Conservation (phyloP, 2,888 invertebrate species). For the Ornithoptera priamus region DNA sequence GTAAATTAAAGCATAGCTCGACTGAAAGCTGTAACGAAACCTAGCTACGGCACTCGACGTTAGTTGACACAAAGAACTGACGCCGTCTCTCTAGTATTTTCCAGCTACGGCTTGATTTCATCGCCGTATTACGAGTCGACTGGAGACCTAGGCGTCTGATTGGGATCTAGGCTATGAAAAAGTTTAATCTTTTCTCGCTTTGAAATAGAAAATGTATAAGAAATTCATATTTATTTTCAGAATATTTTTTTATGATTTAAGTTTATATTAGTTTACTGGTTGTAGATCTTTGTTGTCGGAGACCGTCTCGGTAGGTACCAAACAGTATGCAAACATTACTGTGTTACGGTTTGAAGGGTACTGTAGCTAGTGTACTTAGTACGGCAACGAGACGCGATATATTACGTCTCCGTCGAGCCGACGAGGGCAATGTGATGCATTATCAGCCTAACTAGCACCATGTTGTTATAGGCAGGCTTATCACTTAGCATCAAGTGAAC, state of each 20-base stretch:
- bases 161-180: slow-evolving; percentile 1
- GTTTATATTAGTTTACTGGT: background rate
- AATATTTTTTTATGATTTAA: background rate
- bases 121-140: slow-evolving; percentile 17
- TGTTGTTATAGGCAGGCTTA: too few relatives aligned
- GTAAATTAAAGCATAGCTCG: slow-evolving; percentile 28
- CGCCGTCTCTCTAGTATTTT: slow-evolving; percentile 1
- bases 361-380: too few relatives aligned
- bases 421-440: too few relatives aligned
- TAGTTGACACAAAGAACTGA: slow-evolving; percentile 25
- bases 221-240: background rate
- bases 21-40: slow-evolving; percentile 19
- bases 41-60: slow-evolving; percentile 19
- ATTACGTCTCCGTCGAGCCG: too few relatives aligned
- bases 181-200: slow-evolving; percentile 12
- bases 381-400: too few relatives aligned
- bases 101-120: slow-evolving; percentile 19
- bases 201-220: slow-evolving; percentile 1
- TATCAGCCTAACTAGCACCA: too few relatives aligned
- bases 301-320: too few relatives aligned
- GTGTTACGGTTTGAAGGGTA: too few relatives aligned
- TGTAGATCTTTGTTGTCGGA: too few relatives aligned
- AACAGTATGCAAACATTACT: too few relatives aligned
- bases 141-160: slow-evolving; percentile 2
- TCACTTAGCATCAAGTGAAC: too few relatives aligned